phyloP scores from a whole-genome alignment of 2,113 vertebrate genomes.

The Mungos mungo region DNA sequence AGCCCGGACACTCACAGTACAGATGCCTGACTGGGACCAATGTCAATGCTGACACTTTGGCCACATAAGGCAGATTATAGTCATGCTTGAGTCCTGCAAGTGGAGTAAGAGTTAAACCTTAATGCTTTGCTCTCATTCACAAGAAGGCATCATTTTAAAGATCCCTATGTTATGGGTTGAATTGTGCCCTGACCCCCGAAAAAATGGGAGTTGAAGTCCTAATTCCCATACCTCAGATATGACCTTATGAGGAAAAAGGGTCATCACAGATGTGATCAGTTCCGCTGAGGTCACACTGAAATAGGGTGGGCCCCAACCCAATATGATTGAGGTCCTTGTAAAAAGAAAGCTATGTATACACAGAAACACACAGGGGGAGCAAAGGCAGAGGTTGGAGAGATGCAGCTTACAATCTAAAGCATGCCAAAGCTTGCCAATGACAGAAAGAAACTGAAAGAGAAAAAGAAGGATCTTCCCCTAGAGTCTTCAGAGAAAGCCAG shows the following conservation, averaged over 20 bases:
- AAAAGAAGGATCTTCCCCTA: background rate
- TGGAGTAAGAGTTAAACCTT: background rate
- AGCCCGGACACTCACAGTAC: background rate
- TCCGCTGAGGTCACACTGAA: background rate
- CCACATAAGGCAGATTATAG: background rate
- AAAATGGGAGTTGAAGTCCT: background rate
- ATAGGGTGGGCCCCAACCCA: background rate
- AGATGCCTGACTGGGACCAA: background rate
- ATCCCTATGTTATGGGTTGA: background rate
- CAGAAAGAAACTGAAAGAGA: background rate
- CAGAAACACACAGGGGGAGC: background rate
- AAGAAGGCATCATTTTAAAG: background rate
- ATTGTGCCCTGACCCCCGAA: background rate
- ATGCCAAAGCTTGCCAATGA: background rate
- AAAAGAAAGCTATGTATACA: background rate
- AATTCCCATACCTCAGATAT: accelerated
- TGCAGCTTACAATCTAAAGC: background rate
- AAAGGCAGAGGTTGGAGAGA: background rate
- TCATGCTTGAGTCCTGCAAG: background rate
- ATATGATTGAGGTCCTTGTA: background rate
- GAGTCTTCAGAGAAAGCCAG: background rate
- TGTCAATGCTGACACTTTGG: no score
- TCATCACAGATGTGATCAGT: background rate
- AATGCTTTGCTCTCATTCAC: background rate
- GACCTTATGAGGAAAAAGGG: background rate